Base-by-base conservation (phyloP, 1,140 invertebrate genomes). In the Nasonia vitripennis region DNA sequence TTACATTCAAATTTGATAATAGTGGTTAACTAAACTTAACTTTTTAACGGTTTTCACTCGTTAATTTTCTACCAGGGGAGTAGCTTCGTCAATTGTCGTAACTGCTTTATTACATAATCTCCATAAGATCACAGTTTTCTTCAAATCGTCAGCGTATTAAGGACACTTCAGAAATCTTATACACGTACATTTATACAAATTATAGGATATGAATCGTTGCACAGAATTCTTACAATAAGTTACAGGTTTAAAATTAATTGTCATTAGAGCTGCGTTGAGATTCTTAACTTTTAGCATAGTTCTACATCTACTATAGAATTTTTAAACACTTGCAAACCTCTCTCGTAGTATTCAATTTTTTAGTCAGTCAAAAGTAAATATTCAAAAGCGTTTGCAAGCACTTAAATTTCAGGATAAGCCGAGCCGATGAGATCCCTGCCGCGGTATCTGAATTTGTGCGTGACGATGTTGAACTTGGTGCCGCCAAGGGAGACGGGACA, bases 391-490 rank as follows among this genome's bases (percentile, higher is more conserved):
- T 68, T 68, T 68, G 9, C 9, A 27, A 27, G 0, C 23, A 7
- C 6, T 68, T 68, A 11, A 68, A 97, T 96, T 88, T 97, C 95
- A 12, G 96, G 96, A 92, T 95, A 97, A 55, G 96, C 97, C 88
- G 96, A 97, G 86, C 96, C 96, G 87, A 98, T 96, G 75, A 96
- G 94, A 88, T 95, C 96, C 90, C 96, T 96, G 86, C 96, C 96
- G 37, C 95, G 93, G 89, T 96, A 96, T 87, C 94, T 94, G 89
- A 95, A 97, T n/a, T 95, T 96, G 88, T 96, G 95, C 17, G 96
- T 97, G 81, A 96, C 91, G 77, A 98, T 96, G 85, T 95, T 94
- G 84, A 97, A 95, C 74, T 94, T 94, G 78, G 95, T 95, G 71
- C 95, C 95, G 85, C 94, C 95, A 20, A 97, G 91, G 67, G 95